Evolutionary conservation across 2,888 invertebrate genomes (phyloP).

Genomic region (Drosophila atroscutellata): DNA sequence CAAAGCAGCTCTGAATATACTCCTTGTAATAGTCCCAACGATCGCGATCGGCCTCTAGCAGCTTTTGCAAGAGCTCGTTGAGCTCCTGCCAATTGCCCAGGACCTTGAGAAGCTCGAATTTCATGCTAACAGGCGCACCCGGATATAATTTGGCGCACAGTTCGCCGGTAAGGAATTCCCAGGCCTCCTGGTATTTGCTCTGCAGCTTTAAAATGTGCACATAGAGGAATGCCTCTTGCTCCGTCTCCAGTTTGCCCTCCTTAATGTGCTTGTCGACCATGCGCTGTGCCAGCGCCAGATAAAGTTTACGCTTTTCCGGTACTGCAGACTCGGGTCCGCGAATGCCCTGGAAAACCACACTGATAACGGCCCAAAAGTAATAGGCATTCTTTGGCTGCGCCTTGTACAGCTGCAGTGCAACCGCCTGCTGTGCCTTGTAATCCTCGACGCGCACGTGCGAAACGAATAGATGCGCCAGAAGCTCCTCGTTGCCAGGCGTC

Average conservation of each 20-base stretch:
- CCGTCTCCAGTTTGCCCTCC: slow-evolving; percentile 95
- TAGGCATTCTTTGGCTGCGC: slow-evolving; percentile 97
- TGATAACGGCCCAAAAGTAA: slow-evolving; percentile 99
- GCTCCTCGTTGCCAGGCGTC: slow-evolving; percentile 95
- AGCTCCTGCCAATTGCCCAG: slow-evolving; percentile 91
- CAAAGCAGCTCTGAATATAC: slow-evolving; percentile 90
- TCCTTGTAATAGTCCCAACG: slow-evolving; percentile 91
- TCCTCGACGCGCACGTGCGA: slow-evolving; percentile 96
- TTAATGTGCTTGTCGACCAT: slow-evolving; percentile 96
- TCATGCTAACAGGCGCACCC: slow-evolving; percentile 89
- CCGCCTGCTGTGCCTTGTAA: slow-evolving; percentile 95
- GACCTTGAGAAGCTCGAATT: slow-evolving; percentile 90
- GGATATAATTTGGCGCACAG: slow-evolving; percentile 89
- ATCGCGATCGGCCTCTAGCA: slow-evolving; percentile 90
- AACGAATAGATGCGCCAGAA: slow-evolving; percentile 97
- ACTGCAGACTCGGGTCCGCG: slow-evolving; percentile 86
- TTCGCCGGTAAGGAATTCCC: slow-evolving; percentile 92
- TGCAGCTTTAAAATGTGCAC: slow-evolving; percentile 93
- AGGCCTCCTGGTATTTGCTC: slow-evolving; percentile 92
- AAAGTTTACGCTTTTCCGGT: slow-evolving; percentile 88
- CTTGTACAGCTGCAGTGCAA: slow-evolving; percentile 96
- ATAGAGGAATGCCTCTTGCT: slow-evolving; percentile 96
- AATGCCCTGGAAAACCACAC: slow-evolving; percentile 93
- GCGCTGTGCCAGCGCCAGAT: slow-evolving; percentile 94
- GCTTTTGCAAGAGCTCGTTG: slow-evolving; percentile 90